These are phyloP conservation scores for Protosalanx chinensis DNA, from an alignment of 2,797 vertebrate species.

Conservation along the genomic window DNA sequence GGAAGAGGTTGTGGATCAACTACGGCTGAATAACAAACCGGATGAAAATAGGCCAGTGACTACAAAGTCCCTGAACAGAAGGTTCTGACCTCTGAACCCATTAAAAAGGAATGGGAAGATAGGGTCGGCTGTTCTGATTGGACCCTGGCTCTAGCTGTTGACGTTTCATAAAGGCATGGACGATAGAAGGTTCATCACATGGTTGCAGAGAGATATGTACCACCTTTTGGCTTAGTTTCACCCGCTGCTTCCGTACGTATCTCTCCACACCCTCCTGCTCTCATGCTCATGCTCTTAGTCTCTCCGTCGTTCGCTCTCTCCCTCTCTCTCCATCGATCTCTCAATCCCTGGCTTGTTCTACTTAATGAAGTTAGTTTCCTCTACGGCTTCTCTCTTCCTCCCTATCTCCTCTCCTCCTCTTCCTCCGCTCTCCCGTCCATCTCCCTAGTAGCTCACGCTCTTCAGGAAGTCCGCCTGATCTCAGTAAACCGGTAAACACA, in stretches of 20 bases:
- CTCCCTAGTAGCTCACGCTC: slow-evolving; percentile 18
- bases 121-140: slow-evolving; percentile 1
- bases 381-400: not conserved
- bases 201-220: slow-evolving; percentile 31
- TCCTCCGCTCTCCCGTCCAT: not conserved
- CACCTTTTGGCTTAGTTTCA: too few species aligned
- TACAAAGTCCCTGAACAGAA: slow-evolving; percentile 40
- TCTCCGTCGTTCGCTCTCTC: not conserved
- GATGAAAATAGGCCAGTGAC: slow-evolving; percentile 42
- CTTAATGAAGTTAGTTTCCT: not conserved
- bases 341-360: not conserved
- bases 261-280: not conserved
- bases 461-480: slow-evolving; percentile 45
- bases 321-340: not conserved
- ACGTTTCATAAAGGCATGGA: slow-evolving; percentile 45
- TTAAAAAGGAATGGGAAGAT: slow-evolving; percentile 26
- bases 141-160: not conserved
- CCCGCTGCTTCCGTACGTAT: not conserved
- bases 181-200: slow-evolving; percentile 20
- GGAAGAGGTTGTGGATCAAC: slow-evolving; percentile 53
- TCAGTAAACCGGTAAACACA: slow-evolving; percentile 42
- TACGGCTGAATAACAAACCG: slow-evolving; percentile 51
- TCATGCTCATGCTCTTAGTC: not conserved
- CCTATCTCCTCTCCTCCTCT: slow-evolving; percentile 4
- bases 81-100: slow-evolving; percentile 8